Evolutionary conservation across 1,140 invertebrate genomes (phyloP).

Genomic region (Drosophila bocki): DNA sequence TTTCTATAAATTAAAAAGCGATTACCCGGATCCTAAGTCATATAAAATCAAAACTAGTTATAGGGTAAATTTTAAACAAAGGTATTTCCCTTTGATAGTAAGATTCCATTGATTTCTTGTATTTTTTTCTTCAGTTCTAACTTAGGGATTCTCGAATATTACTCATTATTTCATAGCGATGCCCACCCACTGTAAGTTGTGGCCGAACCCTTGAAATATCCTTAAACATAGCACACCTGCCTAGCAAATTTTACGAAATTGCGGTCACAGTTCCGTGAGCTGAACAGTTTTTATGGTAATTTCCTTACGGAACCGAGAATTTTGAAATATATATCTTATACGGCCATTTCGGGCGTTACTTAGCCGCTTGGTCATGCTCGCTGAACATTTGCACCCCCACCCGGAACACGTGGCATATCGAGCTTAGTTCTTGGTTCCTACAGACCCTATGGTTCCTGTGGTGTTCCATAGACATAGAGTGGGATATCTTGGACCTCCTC

Average conservation of each 20-base stretch:
- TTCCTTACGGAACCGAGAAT: slow-evolving; percentile 59
- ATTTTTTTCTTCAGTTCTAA: background rate
- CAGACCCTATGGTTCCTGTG: background rate
- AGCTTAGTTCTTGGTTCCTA: slow-evolving; percentile 25
- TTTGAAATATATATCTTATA: slow-evolving; percentile 49
- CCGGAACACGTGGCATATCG: slow-evolving; percentile 63
- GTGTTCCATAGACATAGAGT: slow-evolving; percentile 5
- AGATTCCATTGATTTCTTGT: background rate
- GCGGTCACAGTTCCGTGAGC: slow-evolving; percentile 76
- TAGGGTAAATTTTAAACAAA: background rate
- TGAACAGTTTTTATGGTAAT: slow-evolving; percentile 78
- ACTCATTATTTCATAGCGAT: slow-evolving; percentile 9
- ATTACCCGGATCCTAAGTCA: background rate
- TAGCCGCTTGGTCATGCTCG: slow-evolving; percentile 63
- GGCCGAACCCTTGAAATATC: slow-evolving; percentile 31
- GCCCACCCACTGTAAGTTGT: slow-evolving; percentile 9
- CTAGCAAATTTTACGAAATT: slow-evolving; percentile 53
- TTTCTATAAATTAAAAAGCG: background rate
- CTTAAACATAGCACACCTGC: slow-evolving; percentile 69
- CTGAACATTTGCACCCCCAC: slow-evolving; percentile 50
- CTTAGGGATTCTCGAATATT: background rate
- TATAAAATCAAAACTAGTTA: background rate
- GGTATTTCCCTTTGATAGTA: background rate
- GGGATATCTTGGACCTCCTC: slow-evolving; percentile 44
- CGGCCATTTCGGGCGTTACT: slow-evolving; percentile 64